Percentiles rank a stretch among this genome's conserved stretches.
Evolutionary conservation across 2,113 vertebrate species (phyloP).

Genomic region (Phylloscopus trochilus): DNA sequence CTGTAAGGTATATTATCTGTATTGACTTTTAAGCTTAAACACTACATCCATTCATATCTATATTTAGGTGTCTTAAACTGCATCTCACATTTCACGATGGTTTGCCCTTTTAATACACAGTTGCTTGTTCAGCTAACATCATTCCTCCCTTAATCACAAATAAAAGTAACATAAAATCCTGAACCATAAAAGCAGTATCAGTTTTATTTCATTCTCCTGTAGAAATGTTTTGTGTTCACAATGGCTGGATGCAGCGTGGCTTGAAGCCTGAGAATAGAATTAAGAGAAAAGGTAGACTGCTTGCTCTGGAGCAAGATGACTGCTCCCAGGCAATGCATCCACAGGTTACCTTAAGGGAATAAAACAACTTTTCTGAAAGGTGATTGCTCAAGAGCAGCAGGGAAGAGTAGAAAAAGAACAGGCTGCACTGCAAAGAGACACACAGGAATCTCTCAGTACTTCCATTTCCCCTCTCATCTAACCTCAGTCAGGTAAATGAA

Average conservation of each 20-base stretch:
- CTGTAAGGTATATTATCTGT: background rate
- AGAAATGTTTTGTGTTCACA: background rate
- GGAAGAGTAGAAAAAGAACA: background rate
- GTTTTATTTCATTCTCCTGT: background rate
- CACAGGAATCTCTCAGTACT: background rate
- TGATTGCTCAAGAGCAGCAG: background rate
- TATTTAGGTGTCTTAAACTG: background rate
- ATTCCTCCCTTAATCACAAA: background rate
- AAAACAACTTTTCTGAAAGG: background rate
- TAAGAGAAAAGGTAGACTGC: background rate
- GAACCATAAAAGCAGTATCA: background rate
- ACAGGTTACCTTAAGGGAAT: background rate
- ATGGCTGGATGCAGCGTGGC: rapidly evolving
- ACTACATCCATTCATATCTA: background rate
- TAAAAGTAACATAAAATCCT: background rate
- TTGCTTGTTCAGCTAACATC: background rate
- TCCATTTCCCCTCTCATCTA: background rate
- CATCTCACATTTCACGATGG: background rate
- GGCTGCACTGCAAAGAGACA: background rate
- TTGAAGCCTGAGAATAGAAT: background rate
- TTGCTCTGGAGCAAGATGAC: background rate
- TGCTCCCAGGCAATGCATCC: background rate
- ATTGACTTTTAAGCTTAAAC: background rate
- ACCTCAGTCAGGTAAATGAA: background rate
- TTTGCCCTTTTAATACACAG: background rate